phyloP scores from a whole-genome alignment of 2,113 vertebrate species.

The Grammomys surdaster region DNA sequence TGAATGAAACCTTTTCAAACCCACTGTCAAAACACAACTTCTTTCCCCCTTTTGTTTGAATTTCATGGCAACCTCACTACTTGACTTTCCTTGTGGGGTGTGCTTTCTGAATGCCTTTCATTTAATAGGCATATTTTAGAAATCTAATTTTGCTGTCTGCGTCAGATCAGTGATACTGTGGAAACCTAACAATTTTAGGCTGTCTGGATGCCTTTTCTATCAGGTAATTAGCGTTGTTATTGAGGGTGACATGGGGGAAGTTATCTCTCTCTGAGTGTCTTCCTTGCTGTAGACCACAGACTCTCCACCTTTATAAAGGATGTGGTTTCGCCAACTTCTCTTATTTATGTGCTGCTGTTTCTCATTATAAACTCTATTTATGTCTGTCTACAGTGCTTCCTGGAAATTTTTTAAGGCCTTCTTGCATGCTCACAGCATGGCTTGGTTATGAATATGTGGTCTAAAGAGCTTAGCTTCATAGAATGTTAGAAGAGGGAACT shows the following conservation, averaged over 20 bases:
- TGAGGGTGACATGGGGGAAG: conserved; percentile 74
- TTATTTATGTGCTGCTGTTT: conserved; percentile 69
- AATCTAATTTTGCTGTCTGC: conserved; percentile 83
- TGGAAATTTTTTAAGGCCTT: conserved; percentile 50
- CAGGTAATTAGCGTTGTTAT: conserved; percentile 75
- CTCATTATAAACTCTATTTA: conserved; percentile 74
- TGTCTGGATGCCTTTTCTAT: conserved; percentile 80
- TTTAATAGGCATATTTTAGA: conserved; percentile 80
- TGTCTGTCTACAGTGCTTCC: conserved; percentile 71
- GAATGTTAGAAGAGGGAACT: not conserved
- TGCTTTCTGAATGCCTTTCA: conserved; percentile 77
- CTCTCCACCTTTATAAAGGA: conserved; percentile 74
- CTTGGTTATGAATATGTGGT: conserved; percentile 22
- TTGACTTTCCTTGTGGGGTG: conserved; percentile 66
- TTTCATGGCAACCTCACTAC: conserved; percentile 63
- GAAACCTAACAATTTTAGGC: conserved; percentile 79
- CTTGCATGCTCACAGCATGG: not conserved
- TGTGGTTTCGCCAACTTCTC: conserved; percentile 67
- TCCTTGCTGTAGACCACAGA: conserved; percentile 64
- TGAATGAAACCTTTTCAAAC: conserved; percentile 71
- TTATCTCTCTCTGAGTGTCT: conserved; percentile 62
- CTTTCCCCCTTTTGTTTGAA: conserved; percentile 50
- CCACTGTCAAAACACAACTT: conserved; percentile 76
- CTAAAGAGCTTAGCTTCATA: not conserved
- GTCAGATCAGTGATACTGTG: conserved; percentile 67